Conservation (phyloP, 2,888 invertebrate genomes). For the Copidosoma aretas region DNA sequence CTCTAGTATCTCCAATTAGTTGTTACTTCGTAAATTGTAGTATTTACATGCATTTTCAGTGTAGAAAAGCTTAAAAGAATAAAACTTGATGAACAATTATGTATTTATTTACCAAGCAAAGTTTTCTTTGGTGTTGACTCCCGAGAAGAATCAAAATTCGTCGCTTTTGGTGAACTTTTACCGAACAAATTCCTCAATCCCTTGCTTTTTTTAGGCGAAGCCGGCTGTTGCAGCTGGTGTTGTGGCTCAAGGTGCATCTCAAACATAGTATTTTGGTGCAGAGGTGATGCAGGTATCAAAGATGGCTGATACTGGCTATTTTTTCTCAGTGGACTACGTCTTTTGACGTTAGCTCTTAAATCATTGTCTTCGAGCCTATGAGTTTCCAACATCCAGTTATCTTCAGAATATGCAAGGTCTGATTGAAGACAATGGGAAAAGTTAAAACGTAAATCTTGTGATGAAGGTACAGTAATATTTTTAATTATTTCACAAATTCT, state of each 20-base stretch:
- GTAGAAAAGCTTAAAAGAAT: too few species aligned
- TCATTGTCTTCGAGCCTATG: conserved; percentile 60
- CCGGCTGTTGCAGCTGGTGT: conserved; percentile 57
- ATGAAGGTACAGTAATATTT: too few species aligned
- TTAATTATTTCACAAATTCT: too few species aligned
- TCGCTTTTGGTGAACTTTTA: conserved; percentile 54
- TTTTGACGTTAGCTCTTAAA: conserved; percentile 50
- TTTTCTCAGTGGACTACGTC: conserved; percentile 62
- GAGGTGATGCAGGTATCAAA: conserved; percentile 55
- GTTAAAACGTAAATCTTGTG: too few species aligned
- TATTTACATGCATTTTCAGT: too few species aligned
- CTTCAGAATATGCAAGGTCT: conserved; percentile 54
- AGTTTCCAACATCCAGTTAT: conserved; percentile 67
- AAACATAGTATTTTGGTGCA: conserved; percentile 63
- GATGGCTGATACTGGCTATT: conserved; percentile 68
- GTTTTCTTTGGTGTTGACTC: conserved; percentile 52
- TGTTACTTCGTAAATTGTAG: too few species aligned
- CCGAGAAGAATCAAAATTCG: conserved; percentile 52
- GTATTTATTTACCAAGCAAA: conserved; percentile 48
- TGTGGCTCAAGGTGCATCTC: conserved; percentile 69
- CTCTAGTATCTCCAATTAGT: too few species aligned
- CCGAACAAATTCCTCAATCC: conserved; percentile 63
- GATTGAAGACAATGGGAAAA: conserved; percentile 46
- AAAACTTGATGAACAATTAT: too few species aligned
- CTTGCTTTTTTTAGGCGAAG: conserved; percentile 60